A percentile compares a stretch with the other conserved stretches of the same genome.
Evolutionary conservation across 2,888 invertebrate genomes (phyloP).

Genomic region (Tineola bisselliella): DNA sequence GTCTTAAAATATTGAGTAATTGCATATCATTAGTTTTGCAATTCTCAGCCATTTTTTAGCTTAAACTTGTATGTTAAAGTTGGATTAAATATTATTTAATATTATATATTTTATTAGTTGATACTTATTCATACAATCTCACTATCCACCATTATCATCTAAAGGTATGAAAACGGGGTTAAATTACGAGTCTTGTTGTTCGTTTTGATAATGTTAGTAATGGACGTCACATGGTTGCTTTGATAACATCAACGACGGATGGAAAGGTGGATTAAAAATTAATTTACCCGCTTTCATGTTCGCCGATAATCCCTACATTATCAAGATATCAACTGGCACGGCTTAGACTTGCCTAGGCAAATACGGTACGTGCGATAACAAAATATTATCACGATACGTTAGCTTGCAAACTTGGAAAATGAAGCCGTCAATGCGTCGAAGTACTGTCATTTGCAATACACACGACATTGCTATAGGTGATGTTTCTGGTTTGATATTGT

Average conservation of each 20-base stretch:
- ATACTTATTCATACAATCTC: too few relatives aligned
- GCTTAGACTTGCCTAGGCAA: constrained; percentile 59
- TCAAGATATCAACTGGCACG: constrained; percentile 61
- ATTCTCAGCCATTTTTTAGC: too few relatives aligned
- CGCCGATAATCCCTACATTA: constrained; percentile 62
- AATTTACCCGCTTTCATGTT: constrained; percentile 63
- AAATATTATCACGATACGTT: constrained; percentile 37
- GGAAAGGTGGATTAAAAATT: constrained; percentile 62
- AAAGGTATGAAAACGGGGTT: neutral
- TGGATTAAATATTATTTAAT: too few relatives aligned
- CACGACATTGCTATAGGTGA: neutral
- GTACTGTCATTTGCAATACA: neutral
- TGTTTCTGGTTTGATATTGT: too few relatives aligned
- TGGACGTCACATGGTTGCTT: neutral
- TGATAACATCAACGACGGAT: constrained; percentile 5
- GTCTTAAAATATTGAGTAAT: too few relatives aligned
- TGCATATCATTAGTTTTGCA: too few relatives aligned
- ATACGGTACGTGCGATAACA: constrained; percentile 46
- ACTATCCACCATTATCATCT: neutral
- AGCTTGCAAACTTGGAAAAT: constrained; percentile 10
- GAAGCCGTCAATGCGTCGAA: neutral
- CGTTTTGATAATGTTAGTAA: neutral
- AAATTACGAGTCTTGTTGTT: neutral
- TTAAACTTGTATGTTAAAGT: too few relatives aligned
- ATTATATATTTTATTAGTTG: too few relatives aligned